Conservation (phyloP, 2,113 vertebrate species). For the Pholis gunnellus region DNA sequence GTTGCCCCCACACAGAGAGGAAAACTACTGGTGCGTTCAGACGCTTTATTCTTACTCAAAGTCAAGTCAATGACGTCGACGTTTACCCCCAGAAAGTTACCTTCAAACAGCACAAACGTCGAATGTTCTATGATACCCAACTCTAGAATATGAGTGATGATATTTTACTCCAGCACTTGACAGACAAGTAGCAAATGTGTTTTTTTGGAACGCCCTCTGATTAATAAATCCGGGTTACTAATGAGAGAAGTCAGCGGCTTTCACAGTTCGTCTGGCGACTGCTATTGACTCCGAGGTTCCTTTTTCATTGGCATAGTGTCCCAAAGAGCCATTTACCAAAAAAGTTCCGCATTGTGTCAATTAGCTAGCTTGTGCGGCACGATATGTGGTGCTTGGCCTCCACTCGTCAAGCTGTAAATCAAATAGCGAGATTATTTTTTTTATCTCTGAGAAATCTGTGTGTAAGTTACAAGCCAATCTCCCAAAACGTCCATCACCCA, state of each 20-base stretch:
- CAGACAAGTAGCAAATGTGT: neutral
- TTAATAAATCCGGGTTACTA: neutral
- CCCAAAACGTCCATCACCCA: neutral
- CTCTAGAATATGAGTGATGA: neutral
- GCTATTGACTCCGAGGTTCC: neutral
- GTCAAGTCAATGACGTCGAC: neutral
- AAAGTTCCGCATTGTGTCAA: too few relatives aligned
- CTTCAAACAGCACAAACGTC: neutral
- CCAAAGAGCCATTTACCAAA: neutral
- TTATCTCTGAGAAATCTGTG: conserved; percentile 15
- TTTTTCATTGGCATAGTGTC: neutral
- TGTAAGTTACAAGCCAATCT: conserved; percentile 29
- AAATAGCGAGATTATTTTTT: neutral
- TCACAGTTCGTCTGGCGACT: neutral
- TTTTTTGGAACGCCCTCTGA: neutral
- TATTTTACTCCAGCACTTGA: neutral
- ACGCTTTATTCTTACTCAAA: neutral
- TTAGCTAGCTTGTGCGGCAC: neutral
- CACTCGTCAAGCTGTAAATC: conserved; percentile 9
- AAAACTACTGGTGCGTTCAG: neutral
- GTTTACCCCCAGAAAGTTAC: neutral
- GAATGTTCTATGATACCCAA: neutral
- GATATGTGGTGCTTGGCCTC: neutral
- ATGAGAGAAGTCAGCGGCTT: neutral
- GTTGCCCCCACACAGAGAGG: neutral